These are phyloP conservation scores for Nyctibius bracteatus DNA, from an alignment of 2,113 vertebrate genomes.

Conservation along the genomic window DNA sequence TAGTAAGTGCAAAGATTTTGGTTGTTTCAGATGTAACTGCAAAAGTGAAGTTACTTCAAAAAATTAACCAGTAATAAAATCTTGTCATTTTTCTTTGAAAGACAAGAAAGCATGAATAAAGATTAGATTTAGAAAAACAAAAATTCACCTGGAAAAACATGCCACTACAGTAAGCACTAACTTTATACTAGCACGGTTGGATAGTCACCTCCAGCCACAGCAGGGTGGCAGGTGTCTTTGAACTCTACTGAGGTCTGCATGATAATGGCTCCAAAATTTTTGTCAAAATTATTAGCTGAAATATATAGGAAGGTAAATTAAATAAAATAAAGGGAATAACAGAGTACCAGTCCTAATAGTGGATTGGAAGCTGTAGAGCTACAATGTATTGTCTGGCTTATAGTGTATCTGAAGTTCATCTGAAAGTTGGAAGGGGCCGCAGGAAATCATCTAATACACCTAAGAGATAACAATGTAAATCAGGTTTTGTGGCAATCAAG, in stretches of 20 bases:
- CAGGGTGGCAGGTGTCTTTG: not conserved
- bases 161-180: not conserved
- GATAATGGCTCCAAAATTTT: not conserved
- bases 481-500: slow-evolving; percentile 3
- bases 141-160: not conserved
- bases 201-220: not conserved
- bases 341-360: not conserved
- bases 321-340: not conserved
- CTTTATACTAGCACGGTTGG: rapidly evolving
- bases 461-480: slow-evolving; percentile 11
- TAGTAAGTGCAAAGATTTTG: not conserved
- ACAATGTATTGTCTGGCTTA: not conserved
- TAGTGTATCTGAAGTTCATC: not conserved
- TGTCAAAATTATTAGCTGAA: not conserved
- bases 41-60: not conserved
- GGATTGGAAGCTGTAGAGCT: not conserved
- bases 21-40: not conserved
- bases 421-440: not conserved
- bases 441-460: not conserved
- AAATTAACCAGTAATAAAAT: not conserved
- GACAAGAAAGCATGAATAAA: not conserved
- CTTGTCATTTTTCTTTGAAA: not conserved
- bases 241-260: not conserved
- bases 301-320: not conserved
- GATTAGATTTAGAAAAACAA: not conserved